Conservation (phyloP, 2,888 invertebrate species). For the Folsomia candida region DNA sequence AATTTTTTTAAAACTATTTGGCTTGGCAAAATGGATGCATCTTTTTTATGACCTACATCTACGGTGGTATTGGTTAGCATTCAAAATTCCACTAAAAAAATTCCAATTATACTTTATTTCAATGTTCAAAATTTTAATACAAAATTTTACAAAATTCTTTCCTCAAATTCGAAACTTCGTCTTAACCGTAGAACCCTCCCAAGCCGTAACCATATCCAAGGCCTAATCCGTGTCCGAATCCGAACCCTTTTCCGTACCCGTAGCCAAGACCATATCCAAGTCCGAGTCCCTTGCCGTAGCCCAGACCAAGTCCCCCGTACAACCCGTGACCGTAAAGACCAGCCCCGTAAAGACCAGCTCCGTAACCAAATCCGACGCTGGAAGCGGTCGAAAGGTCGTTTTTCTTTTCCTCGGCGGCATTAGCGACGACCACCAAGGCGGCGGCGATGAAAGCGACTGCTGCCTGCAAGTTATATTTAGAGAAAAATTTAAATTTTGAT, state of each 20-base stretch:
- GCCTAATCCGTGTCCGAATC: neutral
- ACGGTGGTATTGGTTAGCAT: no score
- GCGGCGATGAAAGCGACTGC: neutral
- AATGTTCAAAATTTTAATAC: neutral
- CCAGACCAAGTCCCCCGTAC: conserved; percentile 4
- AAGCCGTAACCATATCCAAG: neutral
- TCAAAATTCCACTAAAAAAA: no score
- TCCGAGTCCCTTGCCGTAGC: conserved; percentile 1
- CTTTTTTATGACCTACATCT: no score
- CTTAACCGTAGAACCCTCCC: neutral
- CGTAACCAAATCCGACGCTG: conserved; percentile 5
- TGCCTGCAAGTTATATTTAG: neutral
- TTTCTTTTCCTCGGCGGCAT: neutral
- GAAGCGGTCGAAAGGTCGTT: neutral
- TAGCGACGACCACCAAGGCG: neutral
- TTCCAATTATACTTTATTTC: neutral
- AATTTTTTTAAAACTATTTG: no score
- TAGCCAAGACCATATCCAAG: conserved; percentile 3
- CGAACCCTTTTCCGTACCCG: conserved; percentile 7
- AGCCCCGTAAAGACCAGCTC: neutral
- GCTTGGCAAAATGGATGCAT: no score
- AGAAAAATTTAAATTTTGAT: neutral
- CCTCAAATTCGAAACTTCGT: no score
- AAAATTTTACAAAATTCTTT: neutral
- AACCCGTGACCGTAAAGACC: neutral